Evolutionary conservation across 2,113 vertebrate genomes (phyloP), one percentile per base, ranked within the genome.

Genomic region (Podarcis cretensis): DNA sequence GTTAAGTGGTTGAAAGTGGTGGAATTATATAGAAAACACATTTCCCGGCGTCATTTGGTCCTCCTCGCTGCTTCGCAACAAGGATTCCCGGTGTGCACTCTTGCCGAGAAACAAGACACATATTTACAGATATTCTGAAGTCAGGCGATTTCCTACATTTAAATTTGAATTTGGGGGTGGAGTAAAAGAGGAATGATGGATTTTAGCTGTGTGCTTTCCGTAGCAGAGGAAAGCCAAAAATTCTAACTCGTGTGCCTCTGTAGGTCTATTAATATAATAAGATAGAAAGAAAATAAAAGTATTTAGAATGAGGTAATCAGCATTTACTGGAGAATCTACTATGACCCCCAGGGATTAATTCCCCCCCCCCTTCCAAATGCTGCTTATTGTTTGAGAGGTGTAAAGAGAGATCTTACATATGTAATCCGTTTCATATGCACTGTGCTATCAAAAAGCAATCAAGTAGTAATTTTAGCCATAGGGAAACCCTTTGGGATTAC

Each of bases 1-100:
- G 93, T 96, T 97, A 97, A 97, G 96, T 96, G 96, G 96, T 97
- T 96, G 96, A 97, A 98, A 96, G 96, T 73, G 92, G 90, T 94
- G 94, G 96, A 95, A 97, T 97, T 97, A 97, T 95, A 97, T 97
- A 63, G 6, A 35, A 95, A 97, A 59, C 6, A 94, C 85, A 95
- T 97, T 98, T 97, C 94, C 93, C 96, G 97, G 91, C 95, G 97
- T 96, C 86, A 88, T 98, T 97, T 97, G 94, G 94, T 94, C 94
- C 95, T 94, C 94, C 95, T 90, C 90, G n/a, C 96, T 94, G 96
- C 90, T 95, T 95, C 69, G 94, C 93, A 87, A 86, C 95, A 96
- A 95, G 83, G 88, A 93, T 91, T 94, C 97, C 97, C 95, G 95
- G 95, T 97, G 93, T 96, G 91, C 89, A 86, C 40, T 77, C 93